phyloP scores from a whole-genome alignment of 2,113 vertebrate species.

The Oreochromis tanganicae region DNA sequence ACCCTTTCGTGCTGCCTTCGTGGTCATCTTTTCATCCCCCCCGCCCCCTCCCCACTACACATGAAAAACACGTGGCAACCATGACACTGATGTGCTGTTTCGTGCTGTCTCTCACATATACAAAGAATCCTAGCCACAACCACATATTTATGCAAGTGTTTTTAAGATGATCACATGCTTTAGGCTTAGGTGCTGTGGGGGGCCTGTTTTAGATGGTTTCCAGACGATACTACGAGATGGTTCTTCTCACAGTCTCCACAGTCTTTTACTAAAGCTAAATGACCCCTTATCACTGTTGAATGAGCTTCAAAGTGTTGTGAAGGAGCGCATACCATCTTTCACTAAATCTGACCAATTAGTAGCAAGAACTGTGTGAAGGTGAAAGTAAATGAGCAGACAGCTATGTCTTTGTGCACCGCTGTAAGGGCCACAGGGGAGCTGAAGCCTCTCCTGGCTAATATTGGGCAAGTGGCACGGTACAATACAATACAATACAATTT shows the following conservation, averaged over 20 bases:
- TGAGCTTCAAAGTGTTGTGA: neutral
- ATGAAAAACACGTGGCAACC: neutral
- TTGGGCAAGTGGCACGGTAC: neutral
- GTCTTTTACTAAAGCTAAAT: neutral
- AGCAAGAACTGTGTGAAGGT: neutral
- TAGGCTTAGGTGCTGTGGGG: neutral
- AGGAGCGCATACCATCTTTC: neutral
- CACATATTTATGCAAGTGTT: slow-evolving; percentile 30
- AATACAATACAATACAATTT: neutral
- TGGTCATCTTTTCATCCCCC: slow-evolving; percentile 5
- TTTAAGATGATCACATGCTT: neutral
- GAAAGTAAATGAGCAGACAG: neutral
- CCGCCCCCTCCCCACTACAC: neutral
- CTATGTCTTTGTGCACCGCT: neutral
- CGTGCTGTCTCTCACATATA: neutral
- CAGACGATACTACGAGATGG: neutral
- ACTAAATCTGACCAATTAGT: neutral
- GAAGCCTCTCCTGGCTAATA: neutral
- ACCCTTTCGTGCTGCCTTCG: neutral
- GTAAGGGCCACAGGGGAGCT: neutral
- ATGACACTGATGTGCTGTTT: neutral
- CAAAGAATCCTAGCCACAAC: neutral
- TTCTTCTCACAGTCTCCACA: neutral
- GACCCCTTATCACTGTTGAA: neutral
- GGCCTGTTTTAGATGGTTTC: neutral